Conservation (phyloP, 2,113 vertebrate species). For the Heterocephalus glaber region DNA sequence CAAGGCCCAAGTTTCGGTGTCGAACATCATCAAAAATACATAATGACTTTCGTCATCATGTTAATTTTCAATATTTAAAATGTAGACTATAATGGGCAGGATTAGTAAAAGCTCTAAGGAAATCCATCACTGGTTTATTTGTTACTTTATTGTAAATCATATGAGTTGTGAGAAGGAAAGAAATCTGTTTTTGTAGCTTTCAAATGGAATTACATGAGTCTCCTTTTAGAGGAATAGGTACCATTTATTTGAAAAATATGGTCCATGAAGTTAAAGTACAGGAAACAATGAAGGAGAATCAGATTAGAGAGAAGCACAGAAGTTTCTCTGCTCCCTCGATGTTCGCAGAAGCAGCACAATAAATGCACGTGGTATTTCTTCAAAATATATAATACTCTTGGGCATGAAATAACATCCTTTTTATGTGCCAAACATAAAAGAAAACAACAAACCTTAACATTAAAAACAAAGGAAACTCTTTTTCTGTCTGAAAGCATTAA, state of each 20-base stretch:
- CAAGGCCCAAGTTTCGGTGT: background rate
- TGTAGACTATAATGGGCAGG: background rate
- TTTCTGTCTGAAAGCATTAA: constrained; percentile 48
- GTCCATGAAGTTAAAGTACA: constrained; percentile 50
- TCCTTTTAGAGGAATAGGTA: constrained; percentile 46
- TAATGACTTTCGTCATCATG: background rate
- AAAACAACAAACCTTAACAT: background rate
- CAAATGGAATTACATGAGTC: constrained; percentile 32
- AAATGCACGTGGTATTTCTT: constrained; percentile 37
- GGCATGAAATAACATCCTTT: constrained; percentile 30
- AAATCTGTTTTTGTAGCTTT: constrained; percentile 41
- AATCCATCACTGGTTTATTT: background rate
- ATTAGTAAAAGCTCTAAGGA: background rate
- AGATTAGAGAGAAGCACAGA: constrained; percentile 49
- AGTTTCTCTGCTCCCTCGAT: background rate
- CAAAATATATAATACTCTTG: constrained; percentile 31
- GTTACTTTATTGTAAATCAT: constrained; percentile 53
- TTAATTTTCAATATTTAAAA: background rate
- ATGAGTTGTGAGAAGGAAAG: constrained; percentile 51
- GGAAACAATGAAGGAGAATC: constrained; percentile 44
- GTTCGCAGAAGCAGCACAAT: background rate
- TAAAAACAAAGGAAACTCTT: background rate
- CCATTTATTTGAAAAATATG: constrained; percentile 60
- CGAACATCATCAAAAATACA: background rate
- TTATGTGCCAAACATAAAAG: constrained; percentile 53